Evolutionary conservation across 2,113 vertebrate species (phyloP).

Genomic region (Platichthys stellatus): DNA sequence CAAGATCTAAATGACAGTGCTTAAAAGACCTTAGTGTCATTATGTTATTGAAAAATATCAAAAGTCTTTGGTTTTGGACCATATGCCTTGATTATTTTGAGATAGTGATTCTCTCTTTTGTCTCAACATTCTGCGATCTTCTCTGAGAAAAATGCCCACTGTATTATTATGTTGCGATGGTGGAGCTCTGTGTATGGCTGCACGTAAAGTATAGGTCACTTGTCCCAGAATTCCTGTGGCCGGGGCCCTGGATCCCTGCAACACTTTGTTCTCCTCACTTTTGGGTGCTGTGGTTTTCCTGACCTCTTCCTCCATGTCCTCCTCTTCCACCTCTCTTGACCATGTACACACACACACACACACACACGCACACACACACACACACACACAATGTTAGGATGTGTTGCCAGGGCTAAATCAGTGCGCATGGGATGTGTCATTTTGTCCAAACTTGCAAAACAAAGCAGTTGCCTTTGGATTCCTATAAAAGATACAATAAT

Average conservation of each 20-base stretch:
- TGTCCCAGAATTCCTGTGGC: slow-evolving; percentile 79
- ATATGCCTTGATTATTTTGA: slow-evolving; percentile 13
- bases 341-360: slow-evolving; percentile 29
- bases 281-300: slow-evolving; percentile 70
- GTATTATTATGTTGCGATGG: slow-evolving; percentile 71
- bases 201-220: slow-evolving; percentile 80
- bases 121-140: slow-evolving; percentile 36
- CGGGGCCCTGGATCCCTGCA: slow-evolving; percentile 63
- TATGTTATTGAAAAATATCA: slow-evolving; percentile 38
- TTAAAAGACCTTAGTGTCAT: slow-evolving; percentile 13
- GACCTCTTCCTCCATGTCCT: slow-evolving; percentile 71
- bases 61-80: background rate
- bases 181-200: slow-evolving; percentile 51
- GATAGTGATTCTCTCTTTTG: slow-evolving; percentile 15
- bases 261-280: slow-evolving; percentile 77
- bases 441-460: slow-evolving; percentile 35
- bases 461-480: slow-evolving; percentile 39
- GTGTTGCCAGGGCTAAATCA: slow-evolving; percentile 48
- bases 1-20: slow-evolving; percentile 26
- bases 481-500: slow-evolving; percentile 3
- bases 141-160: slow-evolving; percentile 50
- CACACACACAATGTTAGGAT: background rate
- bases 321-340: slow-evolving; percentile 56
- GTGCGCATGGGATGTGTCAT: slow-evolving; percentile 41
- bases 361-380: too few species aligned